phyloP scores from a whole-genome alignment of 2,888 invertebrate genomes.

The Harpagoxenus sublaevis region DNA sequence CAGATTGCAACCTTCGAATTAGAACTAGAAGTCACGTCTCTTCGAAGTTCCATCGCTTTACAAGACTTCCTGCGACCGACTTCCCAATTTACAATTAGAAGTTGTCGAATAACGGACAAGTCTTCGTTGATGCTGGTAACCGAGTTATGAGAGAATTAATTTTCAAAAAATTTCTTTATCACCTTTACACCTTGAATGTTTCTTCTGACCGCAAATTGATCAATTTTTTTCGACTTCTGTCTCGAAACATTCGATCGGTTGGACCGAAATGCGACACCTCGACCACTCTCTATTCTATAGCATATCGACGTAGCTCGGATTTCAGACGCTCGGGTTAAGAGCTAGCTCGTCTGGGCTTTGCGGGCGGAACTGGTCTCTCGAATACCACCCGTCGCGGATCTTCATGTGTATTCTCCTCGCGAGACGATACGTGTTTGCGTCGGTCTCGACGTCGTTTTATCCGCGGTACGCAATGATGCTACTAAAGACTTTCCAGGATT shows the following conservation, averaged over 20 bases:
- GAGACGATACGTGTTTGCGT: constrained; percentile 57
- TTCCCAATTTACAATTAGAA: background rate
- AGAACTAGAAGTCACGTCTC: background rate
- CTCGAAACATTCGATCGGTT: constrained; percentile 64
- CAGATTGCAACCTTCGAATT: background rate
- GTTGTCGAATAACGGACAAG: background rate
- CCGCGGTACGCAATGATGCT: constrained; percentile 37
- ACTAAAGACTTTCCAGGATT: background rate
- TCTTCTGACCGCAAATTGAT: constrained; percentile 63
- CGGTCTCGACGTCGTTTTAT: constrained; percentile 61
- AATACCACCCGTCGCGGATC: constrained; percentile 32
- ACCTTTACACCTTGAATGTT: constrained; percentile 24
- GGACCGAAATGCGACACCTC: constrained; percentile 71
- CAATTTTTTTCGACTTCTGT: constrained; percentile 23
- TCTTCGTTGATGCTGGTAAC: background rate
- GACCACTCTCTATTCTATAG: constrained; percentile 76
- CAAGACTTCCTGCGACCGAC: background rate
- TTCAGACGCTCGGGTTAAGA: constrained; percentile 66
- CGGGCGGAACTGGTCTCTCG: constrained; percentile 66
- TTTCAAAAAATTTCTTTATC: background rate
- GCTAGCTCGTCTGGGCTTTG: constrained; percentile 59
- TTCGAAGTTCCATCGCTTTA: background rate
- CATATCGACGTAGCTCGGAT: constrained; percentile 66
- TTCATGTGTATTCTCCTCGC: constrained; percentile 41
- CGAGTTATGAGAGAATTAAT: background rate